Conservation (phyloP, 2,797 vertebrate species). For the Bothrops alternatus region DNA sequence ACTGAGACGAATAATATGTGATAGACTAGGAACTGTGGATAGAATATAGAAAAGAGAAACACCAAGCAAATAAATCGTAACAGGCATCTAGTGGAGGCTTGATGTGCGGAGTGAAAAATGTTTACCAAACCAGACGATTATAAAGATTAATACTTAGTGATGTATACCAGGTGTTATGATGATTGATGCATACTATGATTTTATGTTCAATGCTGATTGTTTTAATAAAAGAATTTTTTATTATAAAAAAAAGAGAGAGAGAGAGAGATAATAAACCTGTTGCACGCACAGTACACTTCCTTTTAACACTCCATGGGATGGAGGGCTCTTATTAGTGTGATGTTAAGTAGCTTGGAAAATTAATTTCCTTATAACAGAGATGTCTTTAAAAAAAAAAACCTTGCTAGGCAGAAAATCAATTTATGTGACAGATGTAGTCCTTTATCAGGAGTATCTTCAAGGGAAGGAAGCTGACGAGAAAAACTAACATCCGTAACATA, state of each 20-base stretch:
- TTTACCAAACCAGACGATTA: too few species aligned
- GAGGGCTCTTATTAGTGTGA: constrained; percentile 66
- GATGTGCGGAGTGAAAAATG: too few species aligned
- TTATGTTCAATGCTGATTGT: too few species aligned
- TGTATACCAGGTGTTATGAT: too few species aligned
- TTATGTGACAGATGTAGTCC: constrained; percentile 67
- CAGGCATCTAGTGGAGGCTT: too few species aligned
- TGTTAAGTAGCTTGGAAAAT: constrained; percentile 73
- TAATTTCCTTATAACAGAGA: constrained; percentile 74
- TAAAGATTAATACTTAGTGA: too few species aligned
- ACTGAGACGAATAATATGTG: too few species aligned
- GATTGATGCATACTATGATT: too few species aligned
- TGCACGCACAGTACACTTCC: constrained; percentile 51
- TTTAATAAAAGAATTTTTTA: too few species aligned
- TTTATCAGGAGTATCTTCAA: constrained; percentile 66
- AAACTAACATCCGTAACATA: constrained; percentile 44
- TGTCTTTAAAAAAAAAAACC: constrained; percentile 72
- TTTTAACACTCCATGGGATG: constrained; percentile 51
- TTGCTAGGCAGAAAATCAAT: constrained; percentile 74
- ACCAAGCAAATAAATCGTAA: too few species aligned
- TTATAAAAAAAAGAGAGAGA: neutral
- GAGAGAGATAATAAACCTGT: neutral
- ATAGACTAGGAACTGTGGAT: too few species aligned
- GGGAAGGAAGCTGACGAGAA: constrained; percentile 33
- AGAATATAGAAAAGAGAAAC: too few species aligned